phyloP scores from a whole-genome alignment of 1,140 invertebrate species.

The Tribolium madens region DNA sequence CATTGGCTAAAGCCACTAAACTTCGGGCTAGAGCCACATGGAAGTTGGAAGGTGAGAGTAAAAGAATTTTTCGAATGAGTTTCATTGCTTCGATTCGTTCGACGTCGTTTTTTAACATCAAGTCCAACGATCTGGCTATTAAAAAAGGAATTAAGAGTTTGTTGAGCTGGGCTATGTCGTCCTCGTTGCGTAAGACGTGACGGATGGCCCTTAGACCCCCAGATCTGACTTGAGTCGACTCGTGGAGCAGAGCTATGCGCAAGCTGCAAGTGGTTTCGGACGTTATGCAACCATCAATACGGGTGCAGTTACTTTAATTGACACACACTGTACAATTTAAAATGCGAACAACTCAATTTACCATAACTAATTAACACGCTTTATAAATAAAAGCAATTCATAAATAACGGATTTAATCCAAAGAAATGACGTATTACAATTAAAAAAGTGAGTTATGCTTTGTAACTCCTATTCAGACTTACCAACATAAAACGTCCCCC shows the following conservation, averaged over 20 bases:
- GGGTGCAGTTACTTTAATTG: neutral
- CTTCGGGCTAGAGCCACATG: constrained; percentile 77
- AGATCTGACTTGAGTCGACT: constrained; percentile 89
- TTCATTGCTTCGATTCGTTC: constrained; percentile 91
- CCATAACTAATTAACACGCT: too few species aligned
- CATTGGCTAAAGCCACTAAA: constrained; percentile 85
- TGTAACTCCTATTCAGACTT: constrained; percentile 60
- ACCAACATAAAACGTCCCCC: constrained; percentile 88
- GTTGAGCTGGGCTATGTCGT: constrained; percentile 83
- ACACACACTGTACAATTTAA: too few species aligned
- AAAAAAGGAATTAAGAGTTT: constrained; percentile 85
- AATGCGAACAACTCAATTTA: too few species aligned
- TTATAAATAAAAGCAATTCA: neutral
- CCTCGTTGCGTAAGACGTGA: constrained; percentile 82
- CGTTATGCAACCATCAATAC: neutral
- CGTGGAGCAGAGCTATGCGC: constrained; percentile 84
- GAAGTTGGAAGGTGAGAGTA: constrained; percentile 75
- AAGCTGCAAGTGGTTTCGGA: constrained; percentile 73
- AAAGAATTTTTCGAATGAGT: constrained; percentile 79
- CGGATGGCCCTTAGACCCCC: constrained; percentile 87
- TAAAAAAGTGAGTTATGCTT: neutral
- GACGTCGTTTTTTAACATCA: constrained; percentile 85
- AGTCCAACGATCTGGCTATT: constrained; percentile 84
- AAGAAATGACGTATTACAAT: constrained; percentile 31
- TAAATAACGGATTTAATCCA: too few species aligned